Conservation (phyloP, 1,140 invertebrate genomes). For the Trialeurodes vaporariorum region DNA sequence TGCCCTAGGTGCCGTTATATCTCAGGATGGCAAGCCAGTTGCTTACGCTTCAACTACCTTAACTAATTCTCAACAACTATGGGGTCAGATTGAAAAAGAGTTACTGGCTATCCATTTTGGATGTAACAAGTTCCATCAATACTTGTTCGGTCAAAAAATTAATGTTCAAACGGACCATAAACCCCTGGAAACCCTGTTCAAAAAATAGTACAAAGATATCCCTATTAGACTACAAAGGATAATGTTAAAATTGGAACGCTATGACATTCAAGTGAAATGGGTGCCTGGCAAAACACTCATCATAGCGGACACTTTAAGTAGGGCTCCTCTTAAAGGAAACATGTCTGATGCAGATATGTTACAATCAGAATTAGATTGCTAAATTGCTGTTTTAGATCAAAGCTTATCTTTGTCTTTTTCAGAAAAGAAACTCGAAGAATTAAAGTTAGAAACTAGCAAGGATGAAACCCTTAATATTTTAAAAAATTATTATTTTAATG, state of each 20-base stretch:
- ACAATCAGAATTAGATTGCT: conserved; percentile 11
- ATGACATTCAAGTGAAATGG: conserved; percentile 28
- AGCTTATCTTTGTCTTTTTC: conserved; percentile 14
- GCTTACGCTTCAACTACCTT: conserved; percentile 32
- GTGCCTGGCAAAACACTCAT: conserved; percentile 35
- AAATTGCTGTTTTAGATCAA: conserved; percentile 1
- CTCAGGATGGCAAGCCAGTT: conserved; percentile 30
- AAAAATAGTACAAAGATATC: conserved; percentile 33
- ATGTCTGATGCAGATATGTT: conserved; percentile 23
- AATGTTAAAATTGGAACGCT: conserved; percentile 29
- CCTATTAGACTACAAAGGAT: conserved; percentile 33
- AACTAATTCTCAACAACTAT: conserved; percentile 27
- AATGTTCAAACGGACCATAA: conserved; percentile 34
- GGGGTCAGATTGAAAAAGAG: conserved; percentile 32
- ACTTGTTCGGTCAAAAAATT: conserved; percentile 27
- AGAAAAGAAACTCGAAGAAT: conserved; percentile 22
- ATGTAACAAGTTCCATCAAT: conserved; percentile 28
- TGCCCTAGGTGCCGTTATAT: conserved; percentile 25
- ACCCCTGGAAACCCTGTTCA: conserved; percentile 35
- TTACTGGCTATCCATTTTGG: conserved; percentile 27
- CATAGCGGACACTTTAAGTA: conserved; percentile 35
- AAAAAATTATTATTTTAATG: conserved; percentile 8
- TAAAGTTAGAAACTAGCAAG: conserved; percentile 25
- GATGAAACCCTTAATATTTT: conserved; percentile 23
- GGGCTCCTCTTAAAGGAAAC: conserved; percentile 26